Evolutionary conservation across 2,797 vertebrate genomes (phyloP), one percentile per base, ranked within the genome.

Genomic region (Syncerus caffer): DNA sequence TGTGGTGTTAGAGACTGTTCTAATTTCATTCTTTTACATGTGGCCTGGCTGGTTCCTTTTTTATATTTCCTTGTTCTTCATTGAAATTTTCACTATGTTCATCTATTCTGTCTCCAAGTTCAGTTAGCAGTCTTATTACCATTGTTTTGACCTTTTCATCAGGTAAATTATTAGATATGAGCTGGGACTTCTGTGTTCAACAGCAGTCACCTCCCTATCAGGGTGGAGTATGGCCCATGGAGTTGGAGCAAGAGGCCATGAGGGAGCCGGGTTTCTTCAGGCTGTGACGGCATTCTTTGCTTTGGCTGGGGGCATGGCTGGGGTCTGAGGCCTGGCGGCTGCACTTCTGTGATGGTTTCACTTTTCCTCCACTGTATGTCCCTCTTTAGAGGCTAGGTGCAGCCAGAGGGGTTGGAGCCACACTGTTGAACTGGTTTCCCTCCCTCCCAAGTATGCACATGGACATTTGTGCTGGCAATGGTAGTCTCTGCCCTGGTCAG

Each of bases 371-470:
- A 34, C 17, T 53, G 17, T 14, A 14, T 80, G 19, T 53, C 31
- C 79, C 31, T 34, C 7, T n/a, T 38, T 83, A 83, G 80, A 34
- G 12, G 13, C 19, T 9, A 23, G 31, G 79, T 82, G 7, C 21
- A 55, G 50, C n/a, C 79, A 25, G 51, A 82, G 51, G n/a, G 6
- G 7, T 25, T 38, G 80, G 51, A 34, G 7, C n/a, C 80, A 83
- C n/a, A 6, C 51, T 83, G 21, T 21, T 83, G 21, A 27, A 55
- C 80, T 83, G 51, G 51, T 10, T 55, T 83, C 2, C 13, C 12
- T 16, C 51, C 51, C 51, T 55, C n/a, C 13, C 12, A 25, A 55
- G 51, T 9, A 13, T 0, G 2, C 1, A 23, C n/a, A 55, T 5
- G 21, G 51, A 82, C 21, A 23, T 21, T 25, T 82, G 51, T 82